Evolutionary conservation across 2,797 vertebrate genomes (phyloP).

Genomic region (Galago senegalensis): DNA sequence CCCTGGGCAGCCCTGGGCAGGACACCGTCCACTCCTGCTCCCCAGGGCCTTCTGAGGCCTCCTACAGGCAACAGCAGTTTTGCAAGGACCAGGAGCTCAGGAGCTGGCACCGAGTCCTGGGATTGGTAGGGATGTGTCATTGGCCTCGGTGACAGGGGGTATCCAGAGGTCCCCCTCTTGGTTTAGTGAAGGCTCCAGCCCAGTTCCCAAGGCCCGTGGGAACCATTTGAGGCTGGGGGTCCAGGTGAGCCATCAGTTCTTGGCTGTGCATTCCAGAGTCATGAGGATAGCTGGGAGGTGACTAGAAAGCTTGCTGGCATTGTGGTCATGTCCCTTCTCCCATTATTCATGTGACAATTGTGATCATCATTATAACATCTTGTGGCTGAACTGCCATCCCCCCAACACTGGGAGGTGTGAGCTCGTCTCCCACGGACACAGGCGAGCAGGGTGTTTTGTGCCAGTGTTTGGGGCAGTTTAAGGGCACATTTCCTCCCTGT

Average conservation of each 20-base stretch:
- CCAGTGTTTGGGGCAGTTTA: background rate
- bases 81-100: background rate
- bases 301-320: accelerated
- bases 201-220: background rate
- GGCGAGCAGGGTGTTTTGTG: accelerated
- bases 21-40: accelerated
- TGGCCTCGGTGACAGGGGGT: accelerated
- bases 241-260: accelerated
- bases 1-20: background rate
- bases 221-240: no score
- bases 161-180: accelerated
- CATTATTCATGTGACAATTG: accelerated
- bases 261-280: background rate
- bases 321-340: accelerated
- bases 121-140: background rate
- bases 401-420: accelerated
- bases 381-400: background rate
- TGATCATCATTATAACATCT: accelerated
- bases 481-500: accelerated
- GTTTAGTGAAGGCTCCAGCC: background rate
- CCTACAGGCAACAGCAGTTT: accelerated
- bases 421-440: accelerated
- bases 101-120: background rate
- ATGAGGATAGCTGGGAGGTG: accelerated
- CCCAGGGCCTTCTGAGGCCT: background rate